Evolutionary conservation across 64 coral and sea anemone species (phyloP).

Genomic region (Actinia tenebrosa): DNA sequence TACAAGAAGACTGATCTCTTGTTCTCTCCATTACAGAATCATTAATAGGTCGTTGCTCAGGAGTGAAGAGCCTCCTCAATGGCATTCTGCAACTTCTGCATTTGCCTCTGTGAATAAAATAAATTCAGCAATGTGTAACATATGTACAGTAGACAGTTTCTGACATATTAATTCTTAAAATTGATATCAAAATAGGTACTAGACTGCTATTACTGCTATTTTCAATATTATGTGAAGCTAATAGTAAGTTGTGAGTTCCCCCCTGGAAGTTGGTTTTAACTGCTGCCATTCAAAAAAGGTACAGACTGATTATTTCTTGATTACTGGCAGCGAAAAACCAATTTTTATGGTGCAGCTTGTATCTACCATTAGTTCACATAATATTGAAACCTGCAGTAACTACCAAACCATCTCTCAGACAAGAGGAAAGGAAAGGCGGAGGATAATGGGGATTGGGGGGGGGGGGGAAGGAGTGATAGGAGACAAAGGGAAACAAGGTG

Average conservation of each 20-base stretch:
- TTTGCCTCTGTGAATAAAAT: neutral
- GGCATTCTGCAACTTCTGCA: conserved; percentile 8
- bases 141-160: neutral
- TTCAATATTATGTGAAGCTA: too few species aligned
- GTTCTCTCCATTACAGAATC: neutral
- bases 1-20: neutral
- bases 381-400: too few species aligned
- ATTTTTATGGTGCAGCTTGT: too few species aligned
- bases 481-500: neutral
- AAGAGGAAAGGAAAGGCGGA: neutral
- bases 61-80: neutral
- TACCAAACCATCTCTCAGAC: neutral
- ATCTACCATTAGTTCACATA: too few species aligned
- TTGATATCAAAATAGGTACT: too few species aligned
- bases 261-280: too few species aligned
- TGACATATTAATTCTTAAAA: neutral
- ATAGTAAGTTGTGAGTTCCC: too few species aligned
- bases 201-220: too few species aligned
- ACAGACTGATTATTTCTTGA: too few species aligned
- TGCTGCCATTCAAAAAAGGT: too few species aligned
- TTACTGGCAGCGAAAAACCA: too few species aligned
- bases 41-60: neutral
- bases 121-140: neutral
- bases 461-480: neutral
- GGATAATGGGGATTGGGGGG: neutral